These are phyloP conservation scores for Lasioglossum marginatum DNA, from an alignment of 2,888 invertebrate genomes.

Conservation along the genomic window DNA sequence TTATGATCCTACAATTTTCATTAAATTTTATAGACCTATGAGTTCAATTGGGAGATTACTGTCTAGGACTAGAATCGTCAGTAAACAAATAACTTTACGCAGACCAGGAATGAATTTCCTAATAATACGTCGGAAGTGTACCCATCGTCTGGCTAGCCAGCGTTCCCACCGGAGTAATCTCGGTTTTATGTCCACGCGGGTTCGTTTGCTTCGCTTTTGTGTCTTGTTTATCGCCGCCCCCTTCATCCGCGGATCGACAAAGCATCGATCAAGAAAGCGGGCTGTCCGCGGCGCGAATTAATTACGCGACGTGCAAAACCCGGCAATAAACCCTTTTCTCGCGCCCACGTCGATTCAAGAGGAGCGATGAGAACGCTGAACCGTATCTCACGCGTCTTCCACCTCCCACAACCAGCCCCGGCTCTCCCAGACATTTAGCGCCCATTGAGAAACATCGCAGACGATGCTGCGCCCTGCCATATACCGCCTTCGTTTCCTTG, in stretches of 20 bases:
- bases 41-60: background rate
- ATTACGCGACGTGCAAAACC: conserved; percentile 55
- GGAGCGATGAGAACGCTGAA: conserved; percentile 67
- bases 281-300: conserved; percentile 41
- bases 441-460: conserved; percentile 70
- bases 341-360: conserved; percentile 63
- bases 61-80: background rate
- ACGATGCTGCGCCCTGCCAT: conserved; percentile 61
- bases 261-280: conserved; percentile 9
- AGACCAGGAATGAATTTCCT: background rate
- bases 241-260: background rate
- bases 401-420: conserved; percentile 51
- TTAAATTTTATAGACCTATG: too few species aligned
- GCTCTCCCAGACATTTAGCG: conserved; percentile 66
- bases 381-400: conserved; percentile 66
- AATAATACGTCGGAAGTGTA: background rate
- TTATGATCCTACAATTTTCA: too few species aligned
- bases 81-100: background rate
- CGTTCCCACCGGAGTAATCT: background rate
- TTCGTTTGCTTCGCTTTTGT: background rate
- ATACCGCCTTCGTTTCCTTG: conserved; percentile 48
- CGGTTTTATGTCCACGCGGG: background rate
- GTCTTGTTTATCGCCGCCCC: conserved; percentile 5
- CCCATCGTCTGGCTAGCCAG: background rate
- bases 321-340: conserved; percentile 63